Evolutionary conservation across 2,888 invertebrate genomes (phyloP).

Genomic region (Acronicta leporina): DNA sequence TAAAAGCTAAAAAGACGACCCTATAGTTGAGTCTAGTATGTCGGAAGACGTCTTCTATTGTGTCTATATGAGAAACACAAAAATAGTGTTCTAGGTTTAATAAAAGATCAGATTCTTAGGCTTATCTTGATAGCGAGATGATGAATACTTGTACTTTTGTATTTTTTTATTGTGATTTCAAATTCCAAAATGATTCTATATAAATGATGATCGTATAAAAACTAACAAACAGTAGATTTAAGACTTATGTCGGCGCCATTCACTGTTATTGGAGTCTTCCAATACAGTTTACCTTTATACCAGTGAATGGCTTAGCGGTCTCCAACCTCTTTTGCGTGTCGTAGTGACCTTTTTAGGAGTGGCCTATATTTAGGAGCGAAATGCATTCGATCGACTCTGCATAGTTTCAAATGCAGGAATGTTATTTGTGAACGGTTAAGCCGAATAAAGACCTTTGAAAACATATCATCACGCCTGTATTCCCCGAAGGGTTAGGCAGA

Average conservation of each 20-base stretch:
- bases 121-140: too few relatives aligned
- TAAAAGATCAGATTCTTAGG: too few relatives aligned
- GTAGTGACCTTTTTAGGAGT: background rate
- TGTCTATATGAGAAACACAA: too few relatives aligned
- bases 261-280: background rate
- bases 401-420: background rate
- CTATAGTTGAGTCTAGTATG: too few relatives aligned
- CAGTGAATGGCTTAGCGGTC: background rate
- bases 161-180: background rate
- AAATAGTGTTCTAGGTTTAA: too few relatives aligned
- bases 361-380: background rate
- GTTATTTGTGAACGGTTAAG: background rate
- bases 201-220: background rate
- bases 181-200: background rate
- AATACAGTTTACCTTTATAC: too few relatives aligned
- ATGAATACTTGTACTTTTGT: too few relatives aligned
- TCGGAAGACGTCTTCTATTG: too few relatives aligned
- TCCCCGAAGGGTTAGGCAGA: too few relatives aligned
- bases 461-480: too few relatives aligned
- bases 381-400: background rate
- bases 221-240: background rate
- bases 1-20: too few relatives aligned
- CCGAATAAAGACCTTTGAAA: conserved; percentile 6
- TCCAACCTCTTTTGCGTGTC: background rate
- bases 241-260: background rate